These are phyloP conservation scores for Chromoteleia sp. DNA, from an alignment of 2,888 invertebrate genomes.

Conservation along the genomic window DNA sequence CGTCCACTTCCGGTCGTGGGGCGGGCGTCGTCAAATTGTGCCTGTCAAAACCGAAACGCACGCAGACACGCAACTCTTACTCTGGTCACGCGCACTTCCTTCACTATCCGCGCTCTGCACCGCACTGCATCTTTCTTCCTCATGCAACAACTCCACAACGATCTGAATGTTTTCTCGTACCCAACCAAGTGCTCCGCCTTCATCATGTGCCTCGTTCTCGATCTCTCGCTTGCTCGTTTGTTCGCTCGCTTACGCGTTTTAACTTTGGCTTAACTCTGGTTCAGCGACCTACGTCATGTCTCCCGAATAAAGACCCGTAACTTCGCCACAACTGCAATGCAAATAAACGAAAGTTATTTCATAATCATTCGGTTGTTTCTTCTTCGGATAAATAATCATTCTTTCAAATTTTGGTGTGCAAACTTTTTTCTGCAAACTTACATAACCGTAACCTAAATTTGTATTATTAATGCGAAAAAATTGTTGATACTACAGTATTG, in stretches of 20 bases:
- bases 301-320: constrained; percentile 36
- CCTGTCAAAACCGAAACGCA: constrained; percentile 34
- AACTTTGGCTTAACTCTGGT: constrained; percentile 49
- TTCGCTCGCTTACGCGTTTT: constrained; percentile 33
- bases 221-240: constrained; percentile 9
- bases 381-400: no score
- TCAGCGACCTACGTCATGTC: constrained; percentile 66
- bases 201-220: constrained; percentile 52
- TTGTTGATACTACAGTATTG: no score
- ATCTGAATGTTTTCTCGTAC: constrained; percentile 57
- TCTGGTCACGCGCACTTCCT: constrained; percentile 71
- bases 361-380: no score
- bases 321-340: constrained; percentile 44
- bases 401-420: no score
- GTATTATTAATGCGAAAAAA: no score
- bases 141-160: constrained; percentile 63
- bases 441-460: no score
- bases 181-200: constrained; percentile 59
- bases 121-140: constrained; percentile 67
- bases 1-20: constrained; percentile 67
- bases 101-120: constrained; percentile 67
- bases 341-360: no score
- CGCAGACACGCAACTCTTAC: constrained; percentile 53
- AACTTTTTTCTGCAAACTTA: no score
- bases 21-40: constrained; percentile 53